Conservation (phyloP, 2,888 invertebrate genomes). For the Bimastos eiseni region DNA sequence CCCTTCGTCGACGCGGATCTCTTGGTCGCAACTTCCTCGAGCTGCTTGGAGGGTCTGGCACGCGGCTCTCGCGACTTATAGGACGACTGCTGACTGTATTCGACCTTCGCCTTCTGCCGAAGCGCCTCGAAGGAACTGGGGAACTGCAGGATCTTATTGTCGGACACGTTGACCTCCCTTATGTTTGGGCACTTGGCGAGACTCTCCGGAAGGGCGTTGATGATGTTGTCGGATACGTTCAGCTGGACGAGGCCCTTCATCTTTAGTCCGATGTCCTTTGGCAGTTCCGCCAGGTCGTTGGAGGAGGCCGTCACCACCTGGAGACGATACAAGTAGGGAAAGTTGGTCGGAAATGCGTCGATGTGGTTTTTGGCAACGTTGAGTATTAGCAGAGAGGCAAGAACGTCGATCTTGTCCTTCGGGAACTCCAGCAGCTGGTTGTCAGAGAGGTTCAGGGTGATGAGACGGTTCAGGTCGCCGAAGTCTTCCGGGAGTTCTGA, state of each 20-base stretch:
- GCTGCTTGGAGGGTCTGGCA: slow-evolving; percentile 7
- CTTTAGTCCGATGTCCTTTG: slow-evolving; percentile 53
- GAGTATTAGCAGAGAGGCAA: slow-evolving; percentile 74
- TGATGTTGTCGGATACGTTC: slow-evolving; percentile 82
- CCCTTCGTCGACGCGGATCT: neutral
- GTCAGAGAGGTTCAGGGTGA: slow-evolving; percentile 51
- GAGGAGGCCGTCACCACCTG: slow-evolving; percentile 50
- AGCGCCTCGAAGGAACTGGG: slow-evolving; percentile 58
- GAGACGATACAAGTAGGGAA: slow-evolving; percentile 55
- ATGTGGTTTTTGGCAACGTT: slow-evolving; percentile 81
- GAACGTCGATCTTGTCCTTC: slow-evolving; percentile 71
- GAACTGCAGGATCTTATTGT: slow-evolving; percentile 57
- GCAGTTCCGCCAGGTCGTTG: slow-evolving; percentile 55
- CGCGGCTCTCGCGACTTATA: slow-evolving; percentile 53
- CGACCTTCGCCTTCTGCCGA: slow-evolving; percentile 50
- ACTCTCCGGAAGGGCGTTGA: slow-evolving; percentile 63
- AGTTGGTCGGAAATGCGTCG: slow-evolving; percentile 68
- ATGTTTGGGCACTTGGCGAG: slow-evolving; percentile 56
- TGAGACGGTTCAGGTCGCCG: slow-evolving; percentile 55
- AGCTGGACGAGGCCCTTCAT: slow-evolving; percentile 70
- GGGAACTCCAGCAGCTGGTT: slow-evolving; percentile 57
- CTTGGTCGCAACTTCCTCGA: neutral
- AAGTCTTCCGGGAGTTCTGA: slow-evolving; percentile 57
- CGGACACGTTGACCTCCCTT: slow-evolving; percentile 54
- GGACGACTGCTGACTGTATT: slow-evolving; percentile 50